Conservation (phyloP, 2,888 invertebrate species). For the Epiperipatus broadwayi region DNA sequence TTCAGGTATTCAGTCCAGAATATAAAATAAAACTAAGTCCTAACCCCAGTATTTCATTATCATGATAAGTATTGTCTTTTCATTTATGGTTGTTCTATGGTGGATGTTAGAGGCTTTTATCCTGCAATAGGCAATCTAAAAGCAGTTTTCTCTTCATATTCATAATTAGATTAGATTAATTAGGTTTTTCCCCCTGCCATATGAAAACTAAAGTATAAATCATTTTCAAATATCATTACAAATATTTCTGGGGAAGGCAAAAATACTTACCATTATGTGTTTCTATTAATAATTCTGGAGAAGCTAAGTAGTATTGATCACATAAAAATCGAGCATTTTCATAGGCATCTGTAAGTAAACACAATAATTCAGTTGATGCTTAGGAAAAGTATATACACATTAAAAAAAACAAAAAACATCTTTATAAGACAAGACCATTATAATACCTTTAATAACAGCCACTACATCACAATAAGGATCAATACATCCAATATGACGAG, state of each 20-base stretch:
- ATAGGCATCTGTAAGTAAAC: conserved; percentile 52
- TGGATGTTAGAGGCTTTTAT: too few relatives aligned
- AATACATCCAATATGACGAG: conserved; percentile 73
- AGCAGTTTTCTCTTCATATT: too few relatives aligned
- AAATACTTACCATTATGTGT: conserved; percentile 54
- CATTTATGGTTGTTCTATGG: too few relatives aligned
- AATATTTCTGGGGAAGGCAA: conserved; percentile 16
- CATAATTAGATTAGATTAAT: too few relatives aligned
- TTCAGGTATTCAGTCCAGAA: too few relatives aligned
- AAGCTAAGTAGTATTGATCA: conserved; percentile 87
- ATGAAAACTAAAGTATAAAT: too few relatives aligned
- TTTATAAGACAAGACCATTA: conserved; percentile 18
- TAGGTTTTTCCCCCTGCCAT: too few relatives aligned
- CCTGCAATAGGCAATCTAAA: too few relatives aligned
- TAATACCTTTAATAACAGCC: conserved; percentile 47
- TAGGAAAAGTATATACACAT: conserved; percentile 12
- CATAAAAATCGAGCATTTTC: conserved; percentile 94
- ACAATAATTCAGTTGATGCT: background rate
- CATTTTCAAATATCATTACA: conserved; percentile 15
- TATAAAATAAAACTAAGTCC: too few relatives aligned
- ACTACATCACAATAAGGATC: conserved; percentile 87
- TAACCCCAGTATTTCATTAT: too few relatives aligned
- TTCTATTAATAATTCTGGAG: conserved; percentile 64
- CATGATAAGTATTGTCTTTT: too few relatives aligned
- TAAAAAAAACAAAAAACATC: background rate